phyloP scores from a whole-genome alignment of 1,140 invertebrate species.

The Bradysia coprophila region DNA sequence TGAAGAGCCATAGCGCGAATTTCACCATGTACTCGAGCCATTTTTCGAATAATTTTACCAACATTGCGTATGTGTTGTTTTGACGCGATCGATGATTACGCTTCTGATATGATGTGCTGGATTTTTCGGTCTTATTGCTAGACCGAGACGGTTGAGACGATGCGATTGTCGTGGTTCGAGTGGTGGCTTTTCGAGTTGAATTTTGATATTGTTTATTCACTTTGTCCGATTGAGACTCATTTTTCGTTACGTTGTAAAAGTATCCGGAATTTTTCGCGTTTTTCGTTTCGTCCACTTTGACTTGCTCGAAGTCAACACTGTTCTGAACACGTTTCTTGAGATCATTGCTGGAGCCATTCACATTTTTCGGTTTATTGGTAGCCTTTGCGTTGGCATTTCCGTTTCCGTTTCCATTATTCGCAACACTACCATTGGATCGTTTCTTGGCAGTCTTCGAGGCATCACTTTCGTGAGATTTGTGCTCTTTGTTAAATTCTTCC shows the following conservation, averaged over 20 bases:
- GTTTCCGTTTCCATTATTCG: too few relatives aligned
- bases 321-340: not conserved
- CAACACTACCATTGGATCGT: not conserved
- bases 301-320: not conserved
- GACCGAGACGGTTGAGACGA: not conserved
- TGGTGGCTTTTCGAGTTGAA: not conserved
- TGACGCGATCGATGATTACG: not conserved
- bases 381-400: too few relatives aligned
- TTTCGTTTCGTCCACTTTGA: not conserved
- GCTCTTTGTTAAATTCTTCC: not conserved
- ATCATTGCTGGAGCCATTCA: not conserved
- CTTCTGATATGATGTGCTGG: not conserved
- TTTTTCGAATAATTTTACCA: constrained; percentile 15
- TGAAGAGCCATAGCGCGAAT: constrained; percentile 51
- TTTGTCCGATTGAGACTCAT: not conserved
- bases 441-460: not conserved
- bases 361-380: not conserved
- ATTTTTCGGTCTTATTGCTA: constrained; percentile 1
- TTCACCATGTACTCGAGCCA: constrained; percentile 49
- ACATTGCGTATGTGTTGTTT: constrained; percentile 15
- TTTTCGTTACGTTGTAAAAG: constrained; percentile 4
- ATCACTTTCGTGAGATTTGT: not conserved
- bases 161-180: not conserved
- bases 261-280: constrained; percentile 11
- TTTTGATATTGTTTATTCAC: not conserved